Base-by-base conservation (phyloP, 1,140 invertebrate genomes). In the Drosophila orosa region DNA sequence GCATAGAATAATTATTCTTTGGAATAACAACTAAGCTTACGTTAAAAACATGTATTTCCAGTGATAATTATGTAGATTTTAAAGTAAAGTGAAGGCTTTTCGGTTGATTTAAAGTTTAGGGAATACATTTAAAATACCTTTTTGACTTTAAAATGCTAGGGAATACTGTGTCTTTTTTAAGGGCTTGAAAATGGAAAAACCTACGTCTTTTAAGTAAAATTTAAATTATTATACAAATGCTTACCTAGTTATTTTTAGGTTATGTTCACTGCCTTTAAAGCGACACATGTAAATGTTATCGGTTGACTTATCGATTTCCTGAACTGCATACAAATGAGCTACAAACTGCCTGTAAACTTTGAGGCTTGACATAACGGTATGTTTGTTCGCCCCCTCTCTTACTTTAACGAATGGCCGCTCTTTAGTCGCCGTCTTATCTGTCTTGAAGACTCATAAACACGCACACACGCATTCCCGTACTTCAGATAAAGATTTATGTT, bases 401-500 rank as follows among this genome's bases (percentile, higher is more conserved):
- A 54, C 42, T 29, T 44, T 24, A 33, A n/a, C n/a, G 12, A 19
- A 13, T 19, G 19, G 22, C 2, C 61, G 17, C 62, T 58, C 48
- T 58, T 19, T 27, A 57, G 45, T 75, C 37, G 5, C 25, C 44
- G 52, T 59, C 54, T 74, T 74, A 76, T 75, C 61, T 76, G 45
- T 37, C 45, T 35, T 63, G 54, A 47, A 67, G 54, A 10, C 73
- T 56, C 72, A 47, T 67, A 76, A 76, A 81, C 75, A 73, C 72
- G 63, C 47, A 48, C 25, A 47, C 63, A 82, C 77, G 48, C 48
- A 82, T 74, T 63, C 62, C 72, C 50, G 59, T 67, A 78, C 68
- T 75, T 76, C 37, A 61, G 82, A 86, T 86, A 86, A 86, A 82
- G 83, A 90, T 89, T 80, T 80, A 84, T 71, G 78, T 83, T 83